Base-by-base conservation (phyloP, 1,140 invertebrate genomes). In the Drosophila setifemur region DNA sequence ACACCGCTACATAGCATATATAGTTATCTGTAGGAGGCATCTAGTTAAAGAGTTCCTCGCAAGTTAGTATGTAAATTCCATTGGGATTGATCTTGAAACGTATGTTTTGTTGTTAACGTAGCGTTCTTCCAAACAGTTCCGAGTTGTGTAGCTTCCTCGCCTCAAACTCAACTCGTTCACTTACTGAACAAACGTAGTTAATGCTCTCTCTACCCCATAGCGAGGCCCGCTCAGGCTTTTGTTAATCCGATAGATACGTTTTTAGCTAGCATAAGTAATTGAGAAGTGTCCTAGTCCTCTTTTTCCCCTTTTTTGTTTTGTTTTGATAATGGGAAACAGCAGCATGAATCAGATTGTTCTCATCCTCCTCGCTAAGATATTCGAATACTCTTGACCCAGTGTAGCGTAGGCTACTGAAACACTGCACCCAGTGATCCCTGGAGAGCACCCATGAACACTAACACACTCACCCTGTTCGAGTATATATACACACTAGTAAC, bases 61-160 rank as follows among this genome's bases (percentile, higher is more conserved):
- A 73, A 74, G 69, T 83, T 83, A 83, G 70, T 54, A 71, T 81
- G 54, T 85, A 83, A 64, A 69, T 57, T 73, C 21, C 23, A 67
- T 57, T 25, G 39, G 53, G 18, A 29, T 55, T 42, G 21, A 55
- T 57, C 43, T 39, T 39, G 4, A 67, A 21, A 25, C 29, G 40
- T 50, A 50, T 47, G 28, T 44, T 31, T 61, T 71, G 19, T 61
- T 52, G 44, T 72, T 61, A 63, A 35, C 25, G 60, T 85, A 86
- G 70, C 37, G 81, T 54, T 85, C 79, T 85, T 85, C 81, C 79
- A 86, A n/a, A 71, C 55, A 53, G 58, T 61, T 71, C 61, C 26
- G n/a, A 45, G 29, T 42, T 42, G 14, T 61, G 4, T 72, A 71
- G 67, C 54, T 71, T 71, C 45, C 54, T 35, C 12, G 31, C 44